These are phyloP conservation scores for Galendromus occidentalis DNA, from an alignment of 1,140 invertebrate genomes.

Conservation along the genomic window DNA sequence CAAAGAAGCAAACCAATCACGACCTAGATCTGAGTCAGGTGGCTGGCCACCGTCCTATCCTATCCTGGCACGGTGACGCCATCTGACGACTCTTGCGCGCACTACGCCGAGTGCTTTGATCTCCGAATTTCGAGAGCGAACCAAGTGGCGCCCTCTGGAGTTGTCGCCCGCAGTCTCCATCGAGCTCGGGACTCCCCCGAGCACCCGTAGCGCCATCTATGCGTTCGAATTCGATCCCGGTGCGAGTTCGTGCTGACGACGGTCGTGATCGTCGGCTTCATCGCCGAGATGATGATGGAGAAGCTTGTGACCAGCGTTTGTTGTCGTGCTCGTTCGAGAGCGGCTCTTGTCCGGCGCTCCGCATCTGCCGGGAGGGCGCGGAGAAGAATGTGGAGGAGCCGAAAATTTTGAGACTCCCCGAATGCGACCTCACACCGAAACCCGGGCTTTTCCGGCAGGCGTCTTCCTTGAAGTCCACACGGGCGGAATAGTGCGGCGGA, in stretches of 20 bases:
- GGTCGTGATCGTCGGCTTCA: no score
- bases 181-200: not conserved
- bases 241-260: slow-evolving; percentile 22
- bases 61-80: not conserved
- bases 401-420: no score
- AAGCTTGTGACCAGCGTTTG: no score
- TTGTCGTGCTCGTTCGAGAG: no score
- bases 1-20: slow-evolving; percentile 11
- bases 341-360: no score
- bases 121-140: not conserved
- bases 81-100: not conserved
- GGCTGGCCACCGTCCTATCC: not conserved
- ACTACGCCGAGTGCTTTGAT: not conserved
- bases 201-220: not conserved
- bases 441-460: no score
- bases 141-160: not conserved
- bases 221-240: slow-evolving; percentile 12
- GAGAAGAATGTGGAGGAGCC: no score
- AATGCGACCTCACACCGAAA: no score
- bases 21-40: slow-evolving; percentile 11
- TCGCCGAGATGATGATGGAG: no score
- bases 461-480: no score
- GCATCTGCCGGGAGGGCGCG: not conserved
- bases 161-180: not conserved
- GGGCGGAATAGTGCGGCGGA: no score